Evolutionary conservation across 2,888 invertebrate species (phyloP).

Genomic region (Lithodes maja): DNA sequence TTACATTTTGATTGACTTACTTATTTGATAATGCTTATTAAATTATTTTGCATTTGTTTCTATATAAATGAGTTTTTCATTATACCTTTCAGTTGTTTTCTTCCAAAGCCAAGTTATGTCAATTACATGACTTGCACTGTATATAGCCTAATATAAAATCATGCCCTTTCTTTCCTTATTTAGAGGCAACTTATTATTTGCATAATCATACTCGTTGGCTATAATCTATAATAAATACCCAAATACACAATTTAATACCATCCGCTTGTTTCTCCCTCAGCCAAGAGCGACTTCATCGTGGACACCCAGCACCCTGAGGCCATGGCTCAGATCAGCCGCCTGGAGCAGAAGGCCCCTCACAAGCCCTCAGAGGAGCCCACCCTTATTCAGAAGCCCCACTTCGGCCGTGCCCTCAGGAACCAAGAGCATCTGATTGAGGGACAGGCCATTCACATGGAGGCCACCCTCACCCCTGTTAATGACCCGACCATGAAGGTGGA

Average conservation of each 20-base stretch:
- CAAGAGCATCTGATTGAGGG: conserved; percentile 88
- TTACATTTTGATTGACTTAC: too few species aligned
- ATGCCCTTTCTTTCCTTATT: too few species aligned
- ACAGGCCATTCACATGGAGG: conserved; percentile 91
- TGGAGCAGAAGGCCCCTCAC: conserved; percentile 68
- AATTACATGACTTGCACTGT: too few species aligned
- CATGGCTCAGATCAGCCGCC: conserved; percentile 78
- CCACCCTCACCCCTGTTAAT: conserved; percentile 95
- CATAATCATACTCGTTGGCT: neutral
- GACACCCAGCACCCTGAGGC: conserved; percentile 70
- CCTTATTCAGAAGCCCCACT: conserved; percentile 91
- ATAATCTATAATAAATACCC: too few species aligned
- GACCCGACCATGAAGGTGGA: conserved; percentile 99
- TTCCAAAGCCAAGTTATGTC: too few species aligned
- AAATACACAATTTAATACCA: neutral
- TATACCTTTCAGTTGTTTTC: too few species aligned
- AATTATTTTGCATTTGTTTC: too few species aligned
- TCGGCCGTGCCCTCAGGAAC: conserved; percentile 90
- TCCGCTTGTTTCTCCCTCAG: conserved; percentile 31
- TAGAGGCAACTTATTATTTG: neutral
- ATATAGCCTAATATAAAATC: too few species aligned
- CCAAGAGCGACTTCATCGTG: conserved; percentile 69
- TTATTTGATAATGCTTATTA: too few species aligned
- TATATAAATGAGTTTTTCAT: too few species aligned
- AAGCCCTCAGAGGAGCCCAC: conserved; percentile 77